Evolutionary conservation across 2,113 vertebrate genomes (phyloP).

Genomic region (Ahaetulla prasina): DNA sequence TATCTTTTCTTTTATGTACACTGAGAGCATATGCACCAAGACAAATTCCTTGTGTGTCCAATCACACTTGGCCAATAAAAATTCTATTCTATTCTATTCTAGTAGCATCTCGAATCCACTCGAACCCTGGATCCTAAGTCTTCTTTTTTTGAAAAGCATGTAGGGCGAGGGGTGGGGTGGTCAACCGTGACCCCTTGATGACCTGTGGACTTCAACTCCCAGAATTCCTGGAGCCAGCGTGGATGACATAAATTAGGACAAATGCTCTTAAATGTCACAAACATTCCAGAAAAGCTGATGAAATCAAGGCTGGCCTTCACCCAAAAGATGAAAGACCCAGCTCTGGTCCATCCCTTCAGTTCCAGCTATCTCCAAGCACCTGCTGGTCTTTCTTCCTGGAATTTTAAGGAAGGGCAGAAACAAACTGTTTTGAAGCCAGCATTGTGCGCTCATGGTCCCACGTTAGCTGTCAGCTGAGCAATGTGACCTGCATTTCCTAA

Average conservation of each 20-base stretch:
- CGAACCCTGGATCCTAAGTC: not conserved
- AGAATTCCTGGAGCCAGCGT: not conserved
- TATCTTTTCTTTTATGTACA: no score
- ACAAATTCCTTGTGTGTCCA: no score
- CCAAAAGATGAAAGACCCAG: constrained; percentile 21
- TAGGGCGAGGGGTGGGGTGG: not conserved
- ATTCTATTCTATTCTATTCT: no score
- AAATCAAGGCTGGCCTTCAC: constrained; percentile 1
- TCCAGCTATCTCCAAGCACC: constrained; percentile 38
- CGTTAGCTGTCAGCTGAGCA: constrained; percentile 29
- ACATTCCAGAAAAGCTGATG: not conserved
- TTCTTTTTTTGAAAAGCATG: not conserved
- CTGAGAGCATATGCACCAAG: no score
- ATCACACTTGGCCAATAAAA: no score
- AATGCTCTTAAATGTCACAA: not conserved
- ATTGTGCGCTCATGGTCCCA: constrained; percentile 64
- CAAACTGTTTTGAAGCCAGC: constrained; percentile 27
- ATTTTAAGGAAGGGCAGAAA: constrained; percentile 40
- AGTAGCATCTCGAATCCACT: not conserved
- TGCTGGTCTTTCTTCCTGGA: constrained; percentile 38
- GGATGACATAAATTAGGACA: not conserved
- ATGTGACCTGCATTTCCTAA: constrained; percentile 32
- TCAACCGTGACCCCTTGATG: not conserved
- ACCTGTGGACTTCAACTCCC: not conserved
- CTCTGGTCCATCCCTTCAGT: constrained; percentile 11